Conservation (phyloP, 2,797 vertebrate genomes). For the Prionace glauca region DNA sequence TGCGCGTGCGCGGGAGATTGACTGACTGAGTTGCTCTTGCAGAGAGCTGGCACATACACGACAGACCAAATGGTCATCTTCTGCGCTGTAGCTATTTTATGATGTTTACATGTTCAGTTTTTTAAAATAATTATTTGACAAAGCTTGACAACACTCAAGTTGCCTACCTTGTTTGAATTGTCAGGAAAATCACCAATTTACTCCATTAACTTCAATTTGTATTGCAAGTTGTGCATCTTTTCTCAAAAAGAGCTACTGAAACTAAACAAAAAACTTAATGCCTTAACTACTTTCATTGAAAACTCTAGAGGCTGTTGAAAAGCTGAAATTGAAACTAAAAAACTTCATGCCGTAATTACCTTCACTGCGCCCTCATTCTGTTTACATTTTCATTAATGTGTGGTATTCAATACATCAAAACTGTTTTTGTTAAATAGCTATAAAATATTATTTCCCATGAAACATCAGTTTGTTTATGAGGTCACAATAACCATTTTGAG, state of each 20-base stretch:
- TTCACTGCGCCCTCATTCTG: constrained; percentile 1
- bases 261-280: not conserved
- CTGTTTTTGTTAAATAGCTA: constrained; percentile 27
- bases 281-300: not conserved
- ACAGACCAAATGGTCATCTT: not conserved
- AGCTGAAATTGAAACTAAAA: not conserved
- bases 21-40: not conserved
- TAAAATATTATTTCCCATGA: constrained; percentile 18
- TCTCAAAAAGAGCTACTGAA: not conserved
- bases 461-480: constrained; percentile 23
- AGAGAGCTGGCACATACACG: not conserved
- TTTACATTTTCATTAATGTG: not conserved
- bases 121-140: not conserved
- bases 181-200: not conserved
- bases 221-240: not conserved
- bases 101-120: not conserved
- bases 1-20: too few relatives aligned
- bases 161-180: not conserved
- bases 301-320: not conserved
- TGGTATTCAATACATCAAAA: not conserved
- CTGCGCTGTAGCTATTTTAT: not conserved
- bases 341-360: not conserved
- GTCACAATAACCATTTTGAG: not conserved
- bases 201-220: constrained; percentile 14
- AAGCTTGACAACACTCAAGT: not conserved